Evolutionary conservation across 64 coral and sea anemone genomes (phyloP).

Genomic region (Montipora cactus): DNA sequence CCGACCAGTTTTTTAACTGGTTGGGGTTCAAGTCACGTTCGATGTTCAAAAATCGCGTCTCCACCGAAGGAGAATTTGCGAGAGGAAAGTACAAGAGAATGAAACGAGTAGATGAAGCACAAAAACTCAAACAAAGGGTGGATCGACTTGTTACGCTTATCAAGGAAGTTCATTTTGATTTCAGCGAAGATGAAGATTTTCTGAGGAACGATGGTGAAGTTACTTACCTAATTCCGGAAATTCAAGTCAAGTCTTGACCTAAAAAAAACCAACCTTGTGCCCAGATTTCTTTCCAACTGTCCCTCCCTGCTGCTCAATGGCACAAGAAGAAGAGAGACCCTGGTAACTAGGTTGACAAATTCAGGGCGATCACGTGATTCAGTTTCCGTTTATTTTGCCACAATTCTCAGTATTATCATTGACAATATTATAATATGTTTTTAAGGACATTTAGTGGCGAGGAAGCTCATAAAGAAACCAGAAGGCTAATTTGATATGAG

Average conservation of each 20-base stretch:
- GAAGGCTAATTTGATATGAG: no score
- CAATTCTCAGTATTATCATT: no score
- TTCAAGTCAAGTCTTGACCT: slow-evolving; percentile 1
- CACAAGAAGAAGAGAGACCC: background rate
- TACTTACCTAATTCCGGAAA: slow-evolving; percentile 57
- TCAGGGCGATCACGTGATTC: no score
- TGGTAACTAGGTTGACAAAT: background rate
- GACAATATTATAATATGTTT: no score
- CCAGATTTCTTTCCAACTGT: no score
- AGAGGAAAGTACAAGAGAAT: slow-evolving; percentile 50
- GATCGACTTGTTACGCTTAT: slow-evolving; percentile 79
- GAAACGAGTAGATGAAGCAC: slow-evolving; percentile 32
- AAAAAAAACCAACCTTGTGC: background rate
- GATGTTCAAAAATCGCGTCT: slow-evolving; percentile 75
- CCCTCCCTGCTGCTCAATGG: no score
- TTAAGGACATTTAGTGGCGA: no score
- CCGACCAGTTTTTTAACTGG: slow-evolving; percentile 80
- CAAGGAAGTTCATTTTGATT: slow-evolving; percentile 77
- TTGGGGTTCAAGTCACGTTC: slow-evolving; percentile 66
- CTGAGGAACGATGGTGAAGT: slow-evolving; percentile 88
- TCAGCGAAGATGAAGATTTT: slow-evolving; percentile 72
- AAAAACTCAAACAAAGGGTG: slow-evolving; percentile 65
- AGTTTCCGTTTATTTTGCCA: no score
- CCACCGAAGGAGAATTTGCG: background rate
- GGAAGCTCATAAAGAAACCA: no score